These are phyloP conservation scores for Brachynemurus nebulosus DNA, from an alignment of 2,888 invertebrate genomes.

Conservation along the genomic window DNA sequence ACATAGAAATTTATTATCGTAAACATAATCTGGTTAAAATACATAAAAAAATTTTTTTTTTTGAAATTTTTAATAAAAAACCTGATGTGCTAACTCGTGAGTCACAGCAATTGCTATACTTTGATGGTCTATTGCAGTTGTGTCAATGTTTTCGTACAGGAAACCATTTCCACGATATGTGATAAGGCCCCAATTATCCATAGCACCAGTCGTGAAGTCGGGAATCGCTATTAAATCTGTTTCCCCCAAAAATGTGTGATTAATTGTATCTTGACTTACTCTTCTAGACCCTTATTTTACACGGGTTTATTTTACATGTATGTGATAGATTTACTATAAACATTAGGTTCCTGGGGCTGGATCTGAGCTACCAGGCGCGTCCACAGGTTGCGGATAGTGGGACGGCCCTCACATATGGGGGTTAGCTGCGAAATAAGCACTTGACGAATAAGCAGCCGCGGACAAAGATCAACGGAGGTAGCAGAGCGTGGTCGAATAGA, in stretches of 20 bases:
- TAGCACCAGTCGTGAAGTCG: slow-evolving; percentile 62
- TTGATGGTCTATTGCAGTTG: slow-evolving; percentile 50
- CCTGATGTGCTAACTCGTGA: slow-evolving; percentile 65
- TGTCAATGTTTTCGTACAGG: slow-evolving; percentile 46
- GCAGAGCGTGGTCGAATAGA: too few species aligned
- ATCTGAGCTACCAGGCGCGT: too few species aligned
- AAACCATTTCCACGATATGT: slow-evolving; percentile 56
- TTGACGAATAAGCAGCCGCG: too few species aligned
- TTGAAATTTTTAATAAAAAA: slow-evolving; percentile 22
- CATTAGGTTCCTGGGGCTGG: too few species aligned
- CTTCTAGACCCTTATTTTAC: too few species aligned
- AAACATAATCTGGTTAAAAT: background rate
- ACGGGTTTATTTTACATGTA: too few species aligned
- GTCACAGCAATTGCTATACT: slow-evolving; percentile 51
- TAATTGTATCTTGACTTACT: background rate
- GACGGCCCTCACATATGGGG: too few species aligned
- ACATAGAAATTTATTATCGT: too few species aligned
- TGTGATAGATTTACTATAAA: too few species aligned
- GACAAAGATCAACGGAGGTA: too few species aligned
- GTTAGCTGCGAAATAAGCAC: too few species aligned
- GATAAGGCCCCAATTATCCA: slow-evolving; percentile 77
- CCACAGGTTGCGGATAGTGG: too few species aligned
- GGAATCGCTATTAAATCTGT: slow-evolving; percentile 62
- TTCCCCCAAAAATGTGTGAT: background rate
- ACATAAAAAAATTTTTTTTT: background rate